phyloP scores from a whole-genome alignment of 1,140 invertebrate genomes.

The Zaprionus inermis region DNA sequence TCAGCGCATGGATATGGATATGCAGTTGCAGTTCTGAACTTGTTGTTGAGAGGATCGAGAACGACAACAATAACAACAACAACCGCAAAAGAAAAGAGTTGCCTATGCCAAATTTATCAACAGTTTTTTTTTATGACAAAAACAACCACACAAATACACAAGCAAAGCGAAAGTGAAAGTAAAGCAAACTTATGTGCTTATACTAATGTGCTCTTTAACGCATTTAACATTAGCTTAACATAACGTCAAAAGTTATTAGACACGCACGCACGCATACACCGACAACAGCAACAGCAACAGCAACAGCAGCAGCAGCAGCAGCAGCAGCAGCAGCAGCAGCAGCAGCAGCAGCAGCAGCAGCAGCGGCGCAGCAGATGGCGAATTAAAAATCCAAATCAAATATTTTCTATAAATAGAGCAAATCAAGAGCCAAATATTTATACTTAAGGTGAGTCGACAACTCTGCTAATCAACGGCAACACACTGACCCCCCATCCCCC shows the following conservation, averaged over 20 bases:
- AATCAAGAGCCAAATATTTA: conserved; percentile 63
- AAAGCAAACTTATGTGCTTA: conserved; percentile 17
- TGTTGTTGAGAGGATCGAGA: not conserved
- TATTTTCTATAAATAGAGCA: conserved; percentile 46
- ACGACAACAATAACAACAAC: not conserved
- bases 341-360: conserved; percentile 8
- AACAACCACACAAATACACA: conserved; percentile 16
- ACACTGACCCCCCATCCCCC: not conserved
- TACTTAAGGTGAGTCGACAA: conserved; percentile 48
- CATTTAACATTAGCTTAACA: conserved; percentile 65
- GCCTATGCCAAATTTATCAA: conserved; percentile 61
- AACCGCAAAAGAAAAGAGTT: conserved; percentile 39
- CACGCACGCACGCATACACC: conserved; percentile 14
- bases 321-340: not conserved
- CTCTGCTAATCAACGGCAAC: not conserved
- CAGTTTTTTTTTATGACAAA: conserved; percentile 17
- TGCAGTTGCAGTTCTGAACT: not conserved
- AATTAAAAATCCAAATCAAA: conserved; percentile 55
- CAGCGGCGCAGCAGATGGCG: conserved; percentile 5
- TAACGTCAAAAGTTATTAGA: conserved; percentile 27
- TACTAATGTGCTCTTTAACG: conserved; percentile 49
- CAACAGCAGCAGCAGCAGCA: conserved; percentile 1
- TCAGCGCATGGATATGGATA: conserved; percentile 19
- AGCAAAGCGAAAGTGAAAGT: conserved; percentile 5
- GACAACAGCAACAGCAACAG: conserved; percentile 13